Conservation (phyloP, 2,113 vertebrate species). For the Platanista minor region DNA sequence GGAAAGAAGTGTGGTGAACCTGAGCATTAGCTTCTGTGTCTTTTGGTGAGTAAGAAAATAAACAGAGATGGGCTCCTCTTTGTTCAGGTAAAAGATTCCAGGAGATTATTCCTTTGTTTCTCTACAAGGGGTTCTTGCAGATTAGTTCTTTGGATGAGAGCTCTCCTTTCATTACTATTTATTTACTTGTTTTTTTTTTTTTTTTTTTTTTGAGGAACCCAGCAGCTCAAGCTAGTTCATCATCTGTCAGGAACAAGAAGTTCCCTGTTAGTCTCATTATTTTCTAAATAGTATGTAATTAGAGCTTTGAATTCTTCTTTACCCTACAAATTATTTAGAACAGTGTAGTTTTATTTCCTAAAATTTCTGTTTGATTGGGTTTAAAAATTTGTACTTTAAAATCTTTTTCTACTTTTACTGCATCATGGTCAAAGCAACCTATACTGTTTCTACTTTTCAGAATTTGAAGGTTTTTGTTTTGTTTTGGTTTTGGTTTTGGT, state of each 20-base stretch:
- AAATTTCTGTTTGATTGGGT: background rate
- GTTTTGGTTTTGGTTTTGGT: too few species aligned
- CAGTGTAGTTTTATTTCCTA: background rate
- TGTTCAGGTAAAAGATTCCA: background rate
- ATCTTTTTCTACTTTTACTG: background rate
- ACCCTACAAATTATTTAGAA: background rate
- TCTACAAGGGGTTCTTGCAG: background rate
- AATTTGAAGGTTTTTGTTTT: too few species aligned
- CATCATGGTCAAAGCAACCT: background rate
- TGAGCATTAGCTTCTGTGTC: background rate
- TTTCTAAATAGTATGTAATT: conserved; percentile 41
- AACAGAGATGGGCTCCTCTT: background rate
- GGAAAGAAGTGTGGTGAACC: background rate
- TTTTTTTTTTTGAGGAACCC: background rate
- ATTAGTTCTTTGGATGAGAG: background rate
- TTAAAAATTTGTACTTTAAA: conserved; percentile 36
- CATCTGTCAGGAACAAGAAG: background rate
- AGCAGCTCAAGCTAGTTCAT: background rate
- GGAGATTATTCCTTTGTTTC: background rate
- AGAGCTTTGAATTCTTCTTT: conserved; percentile 15
- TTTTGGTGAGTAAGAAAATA: background rate
- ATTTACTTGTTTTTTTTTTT: background rate
- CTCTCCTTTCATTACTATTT: background rate
- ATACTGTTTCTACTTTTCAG: background rate
- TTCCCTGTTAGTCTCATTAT: background rate